Evolutionary conservation across 2,888 invertebrate species (phyloP).

Genomic region (Cantharis lateralis): DNA sequence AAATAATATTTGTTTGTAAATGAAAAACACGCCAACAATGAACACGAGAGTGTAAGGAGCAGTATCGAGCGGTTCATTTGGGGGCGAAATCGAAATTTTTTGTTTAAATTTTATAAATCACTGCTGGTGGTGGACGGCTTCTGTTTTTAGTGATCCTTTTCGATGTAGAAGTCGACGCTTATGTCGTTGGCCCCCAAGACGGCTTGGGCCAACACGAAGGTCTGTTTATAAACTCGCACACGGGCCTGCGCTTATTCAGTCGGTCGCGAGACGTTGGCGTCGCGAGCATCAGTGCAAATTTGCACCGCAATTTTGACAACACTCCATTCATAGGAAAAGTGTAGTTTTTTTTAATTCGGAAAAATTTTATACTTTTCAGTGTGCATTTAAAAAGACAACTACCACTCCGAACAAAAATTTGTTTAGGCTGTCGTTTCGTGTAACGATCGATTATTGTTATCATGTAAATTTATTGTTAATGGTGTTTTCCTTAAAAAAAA

Average conservation of each 20-base stretch:
- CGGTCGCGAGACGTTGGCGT: slow-evolving; percentile 32
- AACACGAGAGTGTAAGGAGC: background rate
- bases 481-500: background rate
- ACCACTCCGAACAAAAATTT: background rate
- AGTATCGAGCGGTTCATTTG: background rate
- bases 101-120: background rate
- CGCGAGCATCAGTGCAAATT: slow-evolving; percentile 7
- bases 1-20: background rate
- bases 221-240: slow-evolving; percentile 27
- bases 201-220: slow-evolving; percentile 10
- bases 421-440: background rate
- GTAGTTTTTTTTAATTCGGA: slow-evolving; percentile 19
- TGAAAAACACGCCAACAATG: background rate
- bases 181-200: slow-evolving; percentile 16
- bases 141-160: background rate
- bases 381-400: slow-evolving; percentile 6
- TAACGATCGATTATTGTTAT: background rate
- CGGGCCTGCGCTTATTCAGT: slow-evolving; percentile 26
- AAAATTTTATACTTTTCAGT: slow-evolving; percentile 34
- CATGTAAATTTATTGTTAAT: background rate
- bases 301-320: slow-evolving; percentile 13
- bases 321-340: slow-evolving; percentile 32
- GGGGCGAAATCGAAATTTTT: background rate
- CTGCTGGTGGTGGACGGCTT: background rate
- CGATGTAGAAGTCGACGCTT: background rate